These are phyloP conservation scores for Macrobrachium rosenbergii DNA, from an alignment of 1,140 invertebrate genomes.

Conservation along the genomic window DNA sequence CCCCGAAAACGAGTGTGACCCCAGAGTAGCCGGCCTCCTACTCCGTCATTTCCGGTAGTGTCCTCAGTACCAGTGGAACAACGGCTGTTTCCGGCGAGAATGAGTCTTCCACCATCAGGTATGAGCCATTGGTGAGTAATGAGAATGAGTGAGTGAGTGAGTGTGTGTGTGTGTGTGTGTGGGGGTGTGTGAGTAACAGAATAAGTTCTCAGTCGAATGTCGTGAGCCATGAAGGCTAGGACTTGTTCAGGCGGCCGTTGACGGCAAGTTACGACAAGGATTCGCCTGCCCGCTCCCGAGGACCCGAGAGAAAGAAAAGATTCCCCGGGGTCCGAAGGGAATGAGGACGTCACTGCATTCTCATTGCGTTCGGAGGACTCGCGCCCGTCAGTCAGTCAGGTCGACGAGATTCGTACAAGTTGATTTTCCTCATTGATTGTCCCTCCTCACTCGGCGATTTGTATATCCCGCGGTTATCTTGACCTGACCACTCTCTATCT, in stretches of 20 bases:
- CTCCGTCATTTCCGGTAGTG: conserved; percentile 54
- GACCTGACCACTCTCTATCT: too few species aligned
- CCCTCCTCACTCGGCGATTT: too few species aligned
- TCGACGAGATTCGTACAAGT: neutral
- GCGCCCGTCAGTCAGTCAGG: neutral
- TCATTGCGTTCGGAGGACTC: neutral
- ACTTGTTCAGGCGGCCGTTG: conserved; percentile 18
- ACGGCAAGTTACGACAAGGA: conserved; percentile 44
- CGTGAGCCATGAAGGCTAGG: conserved; percentile 33
- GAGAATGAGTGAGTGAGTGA: conserved; percentile 56
- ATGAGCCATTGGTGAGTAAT: conserved; percentile 62
- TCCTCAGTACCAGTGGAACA: conserved; percentile 40
- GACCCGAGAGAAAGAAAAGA: too few species aligned
- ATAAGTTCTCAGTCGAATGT: conserved; percentile 35
- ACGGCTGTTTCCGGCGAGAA: conserved; percentile 56
- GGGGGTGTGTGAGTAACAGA: conserved; percentile 9
- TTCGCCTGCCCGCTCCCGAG: conserved; percentile 29
- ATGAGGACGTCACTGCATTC: neutral
- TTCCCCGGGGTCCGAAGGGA: too few species aligned
- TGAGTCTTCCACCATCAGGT: conserved; percentile 51
- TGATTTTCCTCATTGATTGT: too few species aligned
- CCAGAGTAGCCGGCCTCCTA: neutral
- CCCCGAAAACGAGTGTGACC: neutral
- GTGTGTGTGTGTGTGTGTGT: conserved; percentile 16
- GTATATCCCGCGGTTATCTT: too few species aligned